Evolutionary conservation across 1,140 invertebrate genomes (phyloP).

Genomic region (Olivierus martensii): DNA sequence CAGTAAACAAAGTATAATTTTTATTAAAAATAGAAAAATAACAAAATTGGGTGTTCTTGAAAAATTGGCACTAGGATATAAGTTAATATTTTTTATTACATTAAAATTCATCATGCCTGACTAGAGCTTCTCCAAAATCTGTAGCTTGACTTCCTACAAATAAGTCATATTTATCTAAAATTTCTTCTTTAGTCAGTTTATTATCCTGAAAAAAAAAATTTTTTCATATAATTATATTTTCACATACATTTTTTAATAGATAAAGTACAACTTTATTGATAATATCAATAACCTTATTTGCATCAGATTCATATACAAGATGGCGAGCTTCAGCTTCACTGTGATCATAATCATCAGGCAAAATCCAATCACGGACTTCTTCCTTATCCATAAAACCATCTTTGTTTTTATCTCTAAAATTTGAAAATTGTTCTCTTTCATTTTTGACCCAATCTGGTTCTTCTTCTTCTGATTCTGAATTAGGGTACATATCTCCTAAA

Average conservation of each 20-base stretch:
- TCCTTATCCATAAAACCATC: constrained; percentile 78
- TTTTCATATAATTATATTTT: no score
- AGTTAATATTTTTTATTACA: no score
- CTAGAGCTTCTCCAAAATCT: constrained; percentile 91
- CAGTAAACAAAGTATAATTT: no score
- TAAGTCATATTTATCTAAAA: constrained; percentile 88
- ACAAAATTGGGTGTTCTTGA: no score
- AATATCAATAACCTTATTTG: constrained; percentile 43
- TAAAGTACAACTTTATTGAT: background rate
- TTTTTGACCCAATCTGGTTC: constrained; percentile 93
- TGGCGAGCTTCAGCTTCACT: constrained; percentile 89
- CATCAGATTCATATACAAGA: constrained; percentile 84
- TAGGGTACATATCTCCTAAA: constrained; percentile 57
- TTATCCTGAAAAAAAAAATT: constrained; percentile 44
- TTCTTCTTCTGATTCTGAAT: constrained; percentile 45
- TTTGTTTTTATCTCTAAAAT: constrained; percentile 60
- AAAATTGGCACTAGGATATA: no score
- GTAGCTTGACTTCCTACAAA: constrained; percentile 98
- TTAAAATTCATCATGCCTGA: constrained; percentile 85
- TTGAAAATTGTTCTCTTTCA: constrained; percentile 77
- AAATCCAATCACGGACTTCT: constrained; percentile 83
- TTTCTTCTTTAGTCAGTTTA: constrained; percentile 78
- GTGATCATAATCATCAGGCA: constrained; percentile 92
- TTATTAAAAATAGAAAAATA: no score
- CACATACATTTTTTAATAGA: no score